These are phyloP conservation scores for Brachyistius frenatus DNA, from an alignment of 2,113 vertebrate species.

Conservation along the genomic window DNA sequence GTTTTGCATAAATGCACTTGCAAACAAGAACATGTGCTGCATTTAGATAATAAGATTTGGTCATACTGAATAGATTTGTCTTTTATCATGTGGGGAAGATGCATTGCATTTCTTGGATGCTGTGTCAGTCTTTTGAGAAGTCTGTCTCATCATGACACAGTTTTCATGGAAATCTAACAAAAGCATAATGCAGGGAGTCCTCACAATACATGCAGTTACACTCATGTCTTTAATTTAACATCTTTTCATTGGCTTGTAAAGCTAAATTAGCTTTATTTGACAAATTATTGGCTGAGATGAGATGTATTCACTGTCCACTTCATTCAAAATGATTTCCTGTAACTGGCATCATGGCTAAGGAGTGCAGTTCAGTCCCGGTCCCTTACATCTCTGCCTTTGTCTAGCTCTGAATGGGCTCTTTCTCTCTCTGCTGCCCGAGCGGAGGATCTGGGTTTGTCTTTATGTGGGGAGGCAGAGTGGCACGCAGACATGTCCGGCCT, in stretches of 20 bases:
- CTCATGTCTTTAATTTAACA: not conserved
- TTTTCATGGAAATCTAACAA: not conserved
- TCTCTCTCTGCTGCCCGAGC: conserved; percentile 50
- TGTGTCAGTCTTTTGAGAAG: not conserved
- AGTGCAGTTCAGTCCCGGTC: conserved; percentile 40
- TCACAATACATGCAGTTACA: not conserved
- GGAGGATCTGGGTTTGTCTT: conserved; percentile 70
- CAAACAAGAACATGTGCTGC: not conserved
- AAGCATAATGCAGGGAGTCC: not conserved
- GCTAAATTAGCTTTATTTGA: not conserved
- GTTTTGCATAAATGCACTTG: conserved; percentile 3
- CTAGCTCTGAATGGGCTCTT: conserved; percentile 66
- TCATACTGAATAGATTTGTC: not conserved
- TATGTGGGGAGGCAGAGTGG: conserved; percentile 58
- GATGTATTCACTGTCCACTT: not conserved
- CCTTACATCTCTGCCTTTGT: conserved; percentile 67
- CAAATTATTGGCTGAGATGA: not conserved
- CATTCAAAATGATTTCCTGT: conserved; percentile 50
- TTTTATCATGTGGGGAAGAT: conserved; percentile 21
- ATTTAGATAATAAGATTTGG: not conserved
- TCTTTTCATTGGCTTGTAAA: not conserved
- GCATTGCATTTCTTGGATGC: not conserved
- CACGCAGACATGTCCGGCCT: conserved; percentile 48
- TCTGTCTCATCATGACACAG: not conserved
- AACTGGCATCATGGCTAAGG: conserved; percentile 44